phyloP scores from a whole-genome alignment of 2,888 invertebrate species.

The Sepiola atlantica region DNA sequence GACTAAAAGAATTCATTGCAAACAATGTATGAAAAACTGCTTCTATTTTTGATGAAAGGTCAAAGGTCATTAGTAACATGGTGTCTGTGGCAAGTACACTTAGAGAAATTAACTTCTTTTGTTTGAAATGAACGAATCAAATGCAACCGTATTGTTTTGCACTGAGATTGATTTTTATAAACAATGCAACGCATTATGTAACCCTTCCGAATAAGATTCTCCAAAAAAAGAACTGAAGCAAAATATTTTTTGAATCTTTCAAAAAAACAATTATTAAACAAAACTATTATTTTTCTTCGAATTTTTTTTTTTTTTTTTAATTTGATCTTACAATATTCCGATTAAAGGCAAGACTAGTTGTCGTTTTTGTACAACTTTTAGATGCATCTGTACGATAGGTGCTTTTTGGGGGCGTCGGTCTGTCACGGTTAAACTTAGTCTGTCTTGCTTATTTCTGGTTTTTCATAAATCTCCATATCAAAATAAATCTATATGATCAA shows the following conservation, averaged over 20 bases:
- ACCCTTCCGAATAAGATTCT: not conserved
- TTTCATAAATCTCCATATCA: too few relatives aligned
- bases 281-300: not conserved
- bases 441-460: too few relatives aligned
- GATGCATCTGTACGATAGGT: too few relatives aligned
- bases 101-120: not conserved
- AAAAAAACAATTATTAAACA: not conserved
- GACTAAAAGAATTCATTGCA: not conserved
- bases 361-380: not conserved
- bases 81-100: not conserved
- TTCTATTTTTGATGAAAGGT: not conserved
- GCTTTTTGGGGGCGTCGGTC: too few relatives aligned
- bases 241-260: not conserved
- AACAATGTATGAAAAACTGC: not conserved
- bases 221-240: not conserved
- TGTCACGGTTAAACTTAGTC: too few relatives aligned
- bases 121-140: not conserved
- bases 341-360: not conserved
- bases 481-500: too few relatives aligned
- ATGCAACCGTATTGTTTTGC: not conserved
- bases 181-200: constrained; percentile 32
- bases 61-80: not conserved
- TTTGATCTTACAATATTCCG: not conserved
- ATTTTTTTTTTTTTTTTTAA: not conserved
- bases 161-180: not conserved